phyloP scores from a whole-genome alignment of 1,140 invertebrate species.

The Elymnias hypermnestra region DNA sequence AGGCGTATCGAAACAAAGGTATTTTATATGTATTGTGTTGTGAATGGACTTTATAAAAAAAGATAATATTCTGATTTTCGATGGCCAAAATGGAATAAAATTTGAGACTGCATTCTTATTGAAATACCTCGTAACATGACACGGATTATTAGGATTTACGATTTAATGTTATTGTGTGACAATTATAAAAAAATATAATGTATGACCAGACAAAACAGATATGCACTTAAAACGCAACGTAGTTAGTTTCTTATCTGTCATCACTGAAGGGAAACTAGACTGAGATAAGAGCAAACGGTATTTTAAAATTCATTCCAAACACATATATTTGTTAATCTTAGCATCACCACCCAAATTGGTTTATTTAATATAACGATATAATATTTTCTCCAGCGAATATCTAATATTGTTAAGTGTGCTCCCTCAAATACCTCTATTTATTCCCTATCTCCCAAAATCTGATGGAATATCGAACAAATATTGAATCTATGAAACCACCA shows the following conservation, averaged over 20 bases:
- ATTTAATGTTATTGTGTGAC: no score
- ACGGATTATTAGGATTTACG: background rate
- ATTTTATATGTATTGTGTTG: background rate
- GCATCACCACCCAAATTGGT: no score
- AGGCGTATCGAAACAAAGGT: conserved; percentile 11
- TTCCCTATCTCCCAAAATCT: no score
- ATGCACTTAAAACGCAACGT: conserved; percentile 3
- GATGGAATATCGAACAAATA: no score
- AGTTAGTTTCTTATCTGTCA: background rate
- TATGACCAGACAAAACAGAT: background rate
- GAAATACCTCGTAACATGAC: background rate
- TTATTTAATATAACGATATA: no score
- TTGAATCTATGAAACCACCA: no score
- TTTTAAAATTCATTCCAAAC: no score
- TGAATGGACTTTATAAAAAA: background rate
- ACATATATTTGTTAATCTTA: no score
- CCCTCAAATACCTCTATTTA: no score
- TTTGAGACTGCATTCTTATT: background rate
- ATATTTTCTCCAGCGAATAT: no score
- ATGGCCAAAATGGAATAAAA: background rate
- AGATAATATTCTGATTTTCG: background rate
- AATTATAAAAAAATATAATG: no score
- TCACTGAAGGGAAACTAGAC: background rate
- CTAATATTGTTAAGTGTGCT: no score
- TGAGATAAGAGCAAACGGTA: background rate